These are phyloP conservation scores for Caerostris darwini DNA, from an alignment of 1,140 invertebrate genomes.

Conservation along the genomic window DNA sequence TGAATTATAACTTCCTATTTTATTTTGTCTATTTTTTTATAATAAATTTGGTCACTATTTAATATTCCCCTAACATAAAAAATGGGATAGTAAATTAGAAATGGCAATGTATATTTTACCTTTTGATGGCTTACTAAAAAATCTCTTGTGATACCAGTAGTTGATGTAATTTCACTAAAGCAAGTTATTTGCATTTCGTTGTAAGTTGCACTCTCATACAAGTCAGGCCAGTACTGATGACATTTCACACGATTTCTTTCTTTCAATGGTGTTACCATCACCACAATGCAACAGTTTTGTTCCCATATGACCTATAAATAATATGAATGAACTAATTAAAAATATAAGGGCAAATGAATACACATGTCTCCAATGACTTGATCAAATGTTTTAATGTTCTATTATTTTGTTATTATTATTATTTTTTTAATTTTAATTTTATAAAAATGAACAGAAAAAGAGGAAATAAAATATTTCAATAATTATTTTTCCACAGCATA, in stretches of 20 bases:
- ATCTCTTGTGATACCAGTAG: conserved; percentile 93
- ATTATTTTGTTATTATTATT: too few species aligned
- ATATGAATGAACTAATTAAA: not conserved
- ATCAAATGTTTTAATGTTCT: too few species aligned
- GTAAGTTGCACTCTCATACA: conserved; percentile 88
- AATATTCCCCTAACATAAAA: too few species aligned
- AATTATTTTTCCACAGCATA: not conserved
- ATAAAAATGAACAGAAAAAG: not conserved
- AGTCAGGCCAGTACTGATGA: conserved; percentile 97
- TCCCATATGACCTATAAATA: conserved; percentile 86
- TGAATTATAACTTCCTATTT: too few species aligned
- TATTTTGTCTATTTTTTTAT: too few species aligned
- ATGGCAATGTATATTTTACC: conserved; percentile 80
- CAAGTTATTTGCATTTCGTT: conserved; percentile 88
- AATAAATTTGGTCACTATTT: too few species aligned
- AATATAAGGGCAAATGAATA: not conserved
- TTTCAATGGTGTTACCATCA: conserved; percentile 97
- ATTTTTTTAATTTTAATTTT: not conserved
- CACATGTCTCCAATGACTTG: too few species aligned
- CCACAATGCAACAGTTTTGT: conserved; percentile 92
- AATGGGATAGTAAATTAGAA: too few species aligned
- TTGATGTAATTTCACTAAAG: conserved; percentile 89
- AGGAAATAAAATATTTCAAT: not conserved
- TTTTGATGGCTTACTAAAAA: conserved; percentile 90
- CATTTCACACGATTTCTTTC: conserved; percentile 97